Conservation (phyloP, 2,888 invertebrate genomes). For the Aethes cnicana region DNA sequence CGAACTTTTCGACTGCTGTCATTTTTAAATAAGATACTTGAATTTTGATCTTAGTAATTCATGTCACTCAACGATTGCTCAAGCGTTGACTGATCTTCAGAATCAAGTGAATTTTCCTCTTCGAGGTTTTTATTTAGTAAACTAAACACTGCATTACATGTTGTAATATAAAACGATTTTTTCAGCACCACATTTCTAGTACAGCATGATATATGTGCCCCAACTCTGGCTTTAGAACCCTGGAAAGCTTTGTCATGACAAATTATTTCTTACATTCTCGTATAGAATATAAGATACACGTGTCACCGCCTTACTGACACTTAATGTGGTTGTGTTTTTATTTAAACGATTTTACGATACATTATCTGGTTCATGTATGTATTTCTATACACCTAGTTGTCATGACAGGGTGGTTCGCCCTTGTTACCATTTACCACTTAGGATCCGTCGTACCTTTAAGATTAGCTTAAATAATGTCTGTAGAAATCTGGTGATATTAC, state of each 20-base stretch:
- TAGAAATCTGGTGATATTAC: not conserved
- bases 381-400: conserved; percentile 5
- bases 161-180: conserved; percentile 26
- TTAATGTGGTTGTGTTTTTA: conserved; percentile 15
- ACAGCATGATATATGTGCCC: conserved; percentile 57
- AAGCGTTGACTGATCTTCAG: conserved; percentile 63
- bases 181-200: conserved; percentile 47
- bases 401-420: conserved; percentile 16
- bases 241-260: conserved; percentile 25
- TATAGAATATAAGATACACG: not conserved
- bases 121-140: conserved; percentile 44
- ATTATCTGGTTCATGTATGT: not conserved
- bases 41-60: conserved; percentile 24
- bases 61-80: conserved; percentile 69
- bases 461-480: conserved; percentile 6
- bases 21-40: conserved; percentile 35
- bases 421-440: conserved; percentile 3
- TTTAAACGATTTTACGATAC: not conserved
- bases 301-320: not conserved
- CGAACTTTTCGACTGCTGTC: conserved; percentile 21
- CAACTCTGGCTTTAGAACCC: conserved; percentile 41
- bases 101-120: conserved; percentile 38
- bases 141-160: too few relatives aligned
- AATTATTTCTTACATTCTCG: not conserved
- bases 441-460: conserved; percentile 5